Base-by-base conservation (phyloP, 2,888 invertebrate species). In the Pandemis cinnamomeana region DNA sequence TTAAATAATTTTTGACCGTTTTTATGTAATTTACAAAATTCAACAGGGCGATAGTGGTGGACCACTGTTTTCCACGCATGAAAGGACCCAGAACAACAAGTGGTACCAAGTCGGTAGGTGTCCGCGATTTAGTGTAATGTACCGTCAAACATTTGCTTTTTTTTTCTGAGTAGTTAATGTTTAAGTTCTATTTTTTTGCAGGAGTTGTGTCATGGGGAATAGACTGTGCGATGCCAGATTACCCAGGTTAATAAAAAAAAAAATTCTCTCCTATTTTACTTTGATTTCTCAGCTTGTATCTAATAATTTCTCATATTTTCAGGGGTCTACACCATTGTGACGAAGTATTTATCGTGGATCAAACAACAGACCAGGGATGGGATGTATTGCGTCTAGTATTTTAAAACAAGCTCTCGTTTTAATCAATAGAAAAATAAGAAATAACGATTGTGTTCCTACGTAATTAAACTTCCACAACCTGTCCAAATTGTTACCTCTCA, bases 141-240 rank as follows among this genome's bases (percentile, higher is more conserved):
- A n/a, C 5, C n/a, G n/a, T 53, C n/a, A 53, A 48, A 11, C 48
- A 48, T 5, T 53, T 53, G n/a, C 11, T 51, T 51, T 51, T 51
- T 51, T 51, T n/a, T n/a, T 8, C 15, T 55, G 55, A 15, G 15
- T 8, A 20, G 20, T 20, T 20, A 20, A 20, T 55, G 20, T 0
- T 20, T 55, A 1, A 55, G 4, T 8, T 20, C 4, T 8, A 55
- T 2, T 7, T 66, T 60, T 77, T 86, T 83, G 13, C 76, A 96
- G 96, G 96, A 68, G 91, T 96, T 63, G 96, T 96, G 0, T 96
- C 96, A 0, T 96, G 96, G 95, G 96, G 96, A n/a, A 95, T 95
- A 71, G 96, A 95, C 77, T 96, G 96, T 80, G 96, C 96, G 0
- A 90, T 92, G 84, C 95, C 95, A 42, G 95, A 95, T 72, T 90